phyloP scores from a whole-genome alignment of 1,140 invertebrate genomes.

The Drosophila ambigua region DNA sequence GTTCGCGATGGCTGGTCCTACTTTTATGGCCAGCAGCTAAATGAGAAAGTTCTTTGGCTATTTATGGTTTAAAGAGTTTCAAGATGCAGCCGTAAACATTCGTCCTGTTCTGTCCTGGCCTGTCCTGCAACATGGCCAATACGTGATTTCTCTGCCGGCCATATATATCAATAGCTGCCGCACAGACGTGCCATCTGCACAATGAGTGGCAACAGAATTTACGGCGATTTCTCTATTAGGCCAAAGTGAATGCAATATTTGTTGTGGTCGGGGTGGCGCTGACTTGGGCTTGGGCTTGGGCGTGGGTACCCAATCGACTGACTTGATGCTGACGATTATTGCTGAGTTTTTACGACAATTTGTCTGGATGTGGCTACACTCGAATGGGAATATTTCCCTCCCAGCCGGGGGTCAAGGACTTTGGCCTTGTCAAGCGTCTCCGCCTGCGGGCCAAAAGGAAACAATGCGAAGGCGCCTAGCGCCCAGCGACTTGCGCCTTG shows the following conservation, averaged over 20 bases:
- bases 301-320: slow-evolving; percentile 58
- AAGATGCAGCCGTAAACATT: slow-evolving; percentile 29
- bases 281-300: slow-evolving; percentile 5
- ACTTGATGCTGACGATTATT: slow-evolving; percentile 58
- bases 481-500: no score
- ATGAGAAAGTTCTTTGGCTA: slow-evolving; percentile 36
- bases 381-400: slow-evolving; percentile 46
- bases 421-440: slow-evolving; percentile 17
- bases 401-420: slow-evolving; percentile 61
- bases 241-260: slow-evolving; percentile 38
- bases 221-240: slow-evolving; percentile 63
- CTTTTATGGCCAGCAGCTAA: slow-evolving; percentile 31
- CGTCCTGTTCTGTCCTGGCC: slow-evolving; percentile 2
- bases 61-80: slow-evolving; percentile 66
- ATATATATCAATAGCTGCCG: slow-evolving; percentile 32
- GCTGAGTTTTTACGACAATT: slow-evolving; percentile 65
- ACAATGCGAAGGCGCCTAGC: slow-evolving; percentile 14
- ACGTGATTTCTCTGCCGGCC: slow-evolving; percentile 51
- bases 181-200: slow-evolving; percentile 55
- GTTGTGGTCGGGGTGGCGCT: slow-evolving; percentile 1
- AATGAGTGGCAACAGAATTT: slow-evolving; percentile 39
- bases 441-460: slow-evolving; percentile 7
- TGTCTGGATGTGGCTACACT: slow-evolving; percentile 61
- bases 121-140: slow-evolving; percentile 15
- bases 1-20: slow-evolving; percentile 20